phyloP scores from a whole-genome alignment of 2,888 invertebrate genomes.

The Pseudanteris insignis region DNA sequence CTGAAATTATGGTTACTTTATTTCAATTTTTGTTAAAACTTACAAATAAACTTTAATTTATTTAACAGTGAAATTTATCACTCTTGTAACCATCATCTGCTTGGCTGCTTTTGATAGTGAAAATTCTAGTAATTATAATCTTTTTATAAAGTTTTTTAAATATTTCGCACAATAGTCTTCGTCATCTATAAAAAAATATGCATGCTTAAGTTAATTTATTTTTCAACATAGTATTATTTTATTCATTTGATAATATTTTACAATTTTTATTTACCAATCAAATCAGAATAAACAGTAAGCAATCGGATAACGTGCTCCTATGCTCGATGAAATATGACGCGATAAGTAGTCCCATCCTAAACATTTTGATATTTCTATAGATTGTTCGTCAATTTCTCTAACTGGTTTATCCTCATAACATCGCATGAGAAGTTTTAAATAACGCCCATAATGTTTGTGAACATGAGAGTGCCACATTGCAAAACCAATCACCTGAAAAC shows the following conservation, averaged over 20 bases:
- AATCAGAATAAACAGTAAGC: constrained; percentile 77
- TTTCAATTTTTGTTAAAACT: not conserved
- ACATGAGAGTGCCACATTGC: constrained; percentile 84
- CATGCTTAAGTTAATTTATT: too few species aligned
- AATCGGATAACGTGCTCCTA: constrained; percentile 76
- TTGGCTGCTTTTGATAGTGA: not conserved
- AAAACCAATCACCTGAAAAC: constrained; percentile 76
- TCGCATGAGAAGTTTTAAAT: constrained; percentile 78
- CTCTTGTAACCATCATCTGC: too few species aligned
- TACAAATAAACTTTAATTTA: not conserved
- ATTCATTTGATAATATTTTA: not conserved
- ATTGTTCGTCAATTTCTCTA: constrained; percentile 77
- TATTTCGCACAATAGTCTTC: constrained; percentile 24
- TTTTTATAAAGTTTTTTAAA: constrained; percentile 8
- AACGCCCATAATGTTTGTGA: constrained; percentile 82
- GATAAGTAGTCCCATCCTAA: constrained; percentile 80
- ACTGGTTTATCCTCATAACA: constrained; percentile 83
- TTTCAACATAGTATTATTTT: too few species aligned
- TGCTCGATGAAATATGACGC: constrained; percentile 68
- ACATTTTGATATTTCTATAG: constrained; percentile 72
- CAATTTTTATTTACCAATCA: constrained; percentile 16
- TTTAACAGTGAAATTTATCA: not conserved
- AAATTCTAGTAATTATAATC: constrained; percentile 1
- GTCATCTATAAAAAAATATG: constrained; percentile 13
- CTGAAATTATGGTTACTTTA: not conserved